Percentiles rank a stretch among this genome's conserved stretches.
Conservation (phyloP, 2,797 vertebrate species). For the Vipera ursinii region DNA sequence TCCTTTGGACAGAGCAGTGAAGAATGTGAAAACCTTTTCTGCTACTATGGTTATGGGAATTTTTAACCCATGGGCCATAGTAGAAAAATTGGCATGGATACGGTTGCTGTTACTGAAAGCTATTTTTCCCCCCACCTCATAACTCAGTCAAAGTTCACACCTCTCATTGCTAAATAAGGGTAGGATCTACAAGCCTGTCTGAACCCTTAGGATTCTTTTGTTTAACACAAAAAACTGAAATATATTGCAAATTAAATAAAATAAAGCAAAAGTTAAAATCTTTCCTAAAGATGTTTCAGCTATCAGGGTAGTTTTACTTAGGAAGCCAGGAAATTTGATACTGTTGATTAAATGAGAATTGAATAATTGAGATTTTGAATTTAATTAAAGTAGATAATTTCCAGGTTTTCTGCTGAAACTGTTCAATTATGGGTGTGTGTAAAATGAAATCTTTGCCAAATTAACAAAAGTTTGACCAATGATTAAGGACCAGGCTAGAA, state of each 20-base stretch:
- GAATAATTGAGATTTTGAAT: constrained; percentile 28
- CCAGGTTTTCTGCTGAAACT: constrained; percentile 40
- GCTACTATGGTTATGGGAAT: neutral
- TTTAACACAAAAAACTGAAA: neutral
- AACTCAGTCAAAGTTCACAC: neutral
- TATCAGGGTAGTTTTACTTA: neutral
- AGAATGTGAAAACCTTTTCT: neutral
- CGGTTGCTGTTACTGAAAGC: neutral
- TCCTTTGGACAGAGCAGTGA: neutral
- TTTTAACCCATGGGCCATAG: neutral
- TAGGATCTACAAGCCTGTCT: neutral
- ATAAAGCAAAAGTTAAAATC: neutral
- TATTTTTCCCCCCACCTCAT: neutral
- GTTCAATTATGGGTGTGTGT: neutral
- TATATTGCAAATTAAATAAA: neutral
- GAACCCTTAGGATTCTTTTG: neutral
- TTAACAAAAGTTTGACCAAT: neutral
- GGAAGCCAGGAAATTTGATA: constrained; percentile 29
- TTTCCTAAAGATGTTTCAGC: neutral
- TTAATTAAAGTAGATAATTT: constrained; percentile 43
- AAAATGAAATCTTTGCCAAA: neutral
- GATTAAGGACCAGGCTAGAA: neutral
- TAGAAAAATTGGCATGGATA: neutral
- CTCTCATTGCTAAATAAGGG: neutral
- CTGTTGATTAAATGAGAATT: constrained; percentile 47